Evolutionary conservation across 2,113 vertebrate genomes (phyloP).

Genomic region (Hystrix cristata): DNA sequence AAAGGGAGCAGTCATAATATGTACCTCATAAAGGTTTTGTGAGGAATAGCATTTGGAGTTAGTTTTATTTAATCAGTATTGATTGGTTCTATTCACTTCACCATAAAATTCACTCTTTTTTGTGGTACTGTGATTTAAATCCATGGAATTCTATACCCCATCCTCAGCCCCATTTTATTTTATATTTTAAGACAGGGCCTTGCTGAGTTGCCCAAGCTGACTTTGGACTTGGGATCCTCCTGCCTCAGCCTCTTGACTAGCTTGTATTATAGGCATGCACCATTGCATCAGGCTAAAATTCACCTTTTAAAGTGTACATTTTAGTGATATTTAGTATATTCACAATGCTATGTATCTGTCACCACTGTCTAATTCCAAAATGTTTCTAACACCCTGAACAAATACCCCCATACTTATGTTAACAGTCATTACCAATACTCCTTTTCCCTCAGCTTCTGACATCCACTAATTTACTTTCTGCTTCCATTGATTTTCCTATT

Average conservation of each 20-base stretch:
- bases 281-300: background rate
- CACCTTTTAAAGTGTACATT: background rate
- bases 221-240: background rate
- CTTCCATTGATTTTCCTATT: background rate
- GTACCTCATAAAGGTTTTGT: background rate
- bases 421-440: background rate
- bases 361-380: background rate
- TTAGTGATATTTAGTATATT: background rate
- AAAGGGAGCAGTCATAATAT: background rate
- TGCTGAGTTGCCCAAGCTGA: background rate
- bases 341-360: background rate
- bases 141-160: background rate
- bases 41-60: background rate
- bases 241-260: background rate
- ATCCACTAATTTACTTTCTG: background rate
- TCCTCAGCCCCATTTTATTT: background rate
- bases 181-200: background rate
- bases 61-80: slow-evolving; percentile 9
- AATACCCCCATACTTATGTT: background rate
- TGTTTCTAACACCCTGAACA: background rate
- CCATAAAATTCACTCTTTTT: background rate
- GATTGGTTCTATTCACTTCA: background rate
- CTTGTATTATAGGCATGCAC: background rate
- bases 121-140: background rate
- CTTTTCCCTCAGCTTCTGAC: background rate